These are phyloP conservation scores for Lamprotornis superbus DNA, from an alignment of 2,113 vertebrate genomes.

Conservation along the genomic window DNA sequence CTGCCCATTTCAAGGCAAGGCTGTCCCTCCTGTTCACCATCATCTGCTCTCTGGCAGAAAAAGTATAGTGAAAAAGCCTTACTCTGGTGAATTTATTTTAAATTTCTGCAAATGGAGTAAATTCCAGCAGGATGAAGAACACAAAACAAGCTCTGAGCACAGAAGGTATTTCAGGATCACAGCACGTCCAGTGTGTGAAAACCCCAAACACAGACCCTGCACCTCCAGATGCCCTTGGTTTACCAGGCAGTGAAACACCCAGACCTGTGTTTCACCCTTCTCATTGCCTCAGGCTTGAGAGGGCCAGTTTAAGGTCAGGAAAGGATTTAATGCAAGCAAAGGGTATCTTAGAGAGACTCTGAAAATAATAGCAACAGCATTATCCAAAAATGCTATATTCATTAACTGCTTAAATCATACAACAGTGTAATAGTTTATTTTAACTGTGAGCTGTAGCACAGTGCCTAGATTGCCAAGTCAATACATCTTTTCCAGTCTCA, in stretches of 20 bases:
- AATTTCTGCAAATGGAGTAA: not conserved
- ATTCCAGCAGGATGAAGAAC: not conserved
- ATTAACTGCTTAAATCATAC: not conserved
- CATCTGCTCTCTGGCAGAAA: not conserved
- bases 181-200: not conserved
- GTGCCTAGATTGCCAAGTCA: not conserved
- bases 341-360: not conserved
- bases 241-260: not conserved
- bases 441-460: not conserved
- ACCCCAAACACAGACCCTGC: not conserved
- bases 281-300: not conserved
- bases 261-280: not conserved
- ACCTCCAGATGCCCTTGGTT: not conserved
- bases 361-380: not conserved
- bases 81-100: not conserved
- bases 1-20: not conserved
- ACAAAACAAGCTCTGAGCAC: not conserved
- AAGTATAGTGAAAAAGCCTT: not conserved
- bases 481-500: not conserved
- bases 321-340: not conserved
- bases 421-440: not conserved
- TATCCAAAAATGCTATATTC: not conserved
- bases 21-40: not conserved
- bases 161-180: not conserved
- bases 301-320: not conserved